Evolutionary conservation across 2,888 invertebrate genomes (phyloP).

Genomic region (Lycophotia porphyrea): DNA sequence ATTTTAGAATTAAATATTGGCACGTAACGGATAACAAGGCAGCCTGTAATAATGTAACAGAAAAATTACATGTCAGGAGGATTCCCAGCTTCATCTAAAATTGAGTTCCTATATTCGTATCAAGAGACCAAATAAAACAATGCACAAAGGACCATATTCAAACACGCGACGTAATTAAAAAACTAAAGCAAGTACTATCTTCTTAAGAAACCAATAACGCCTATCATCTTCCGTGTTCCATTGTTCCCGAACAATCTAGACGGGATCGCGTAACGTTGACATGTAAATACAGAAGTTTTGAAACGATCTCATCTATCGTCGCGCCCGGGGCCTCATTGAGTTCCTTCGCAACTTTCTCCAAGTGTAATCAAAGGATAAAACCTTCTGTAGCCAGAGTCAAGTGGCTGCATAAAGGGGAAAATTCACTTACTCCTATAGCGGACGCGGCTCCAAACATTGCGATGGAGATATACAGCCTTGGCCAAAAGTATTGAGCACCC

Average conservation of each 20-base stretch:
- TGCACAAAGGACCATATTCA: not conserved
- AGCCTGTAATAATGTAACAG: not conserved
- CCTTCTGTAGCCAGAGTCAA: constrained; percentile 82
- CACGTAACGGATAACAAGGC: not conserved
- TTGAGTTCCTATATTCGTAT: too few relatives aligned
- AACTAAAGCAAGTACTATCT: constrained; percentile 16
- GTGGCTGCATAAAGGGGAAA: constrained; percentile 85
- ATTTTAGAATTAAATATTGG: not conserved
- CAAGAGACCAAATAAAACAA: not conserved
- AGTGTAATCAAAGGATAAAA: constrained; percentile 86
- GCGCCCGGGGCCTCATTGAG: constrained; percentile 74
- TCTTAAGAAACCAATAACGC: constrained; percentile 47
- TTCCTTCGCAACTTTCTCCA: constrained; percentile 74
- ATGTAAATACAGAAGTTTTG: constrained; percentile 74
- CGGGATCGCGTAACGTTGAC: constrained; percentile 59
- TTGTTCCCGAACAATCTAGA: constrained; percentile 60
- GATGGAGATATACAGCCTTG: constrained; percentile 64
- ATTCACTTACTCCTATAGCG: constrained; percentile 87
- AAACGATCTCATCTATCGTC: constrained; percentile 79
- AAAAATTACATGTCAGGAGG: not conserved
- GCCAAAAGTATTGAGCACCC: too few relatives aligned
- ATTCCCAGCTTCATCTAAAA: not conserved
- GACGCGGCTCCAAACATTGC: constrained; percentile 85
- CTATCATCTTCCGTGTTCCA: constrained; percentile 38
- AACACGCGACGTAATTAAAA: constrained; percentile 24